These are phyloP conservation scores for Aythya baeri DNA, from an alignment of 2,113 vertebrate genomes.

Conservation along the genomic window DNA sequence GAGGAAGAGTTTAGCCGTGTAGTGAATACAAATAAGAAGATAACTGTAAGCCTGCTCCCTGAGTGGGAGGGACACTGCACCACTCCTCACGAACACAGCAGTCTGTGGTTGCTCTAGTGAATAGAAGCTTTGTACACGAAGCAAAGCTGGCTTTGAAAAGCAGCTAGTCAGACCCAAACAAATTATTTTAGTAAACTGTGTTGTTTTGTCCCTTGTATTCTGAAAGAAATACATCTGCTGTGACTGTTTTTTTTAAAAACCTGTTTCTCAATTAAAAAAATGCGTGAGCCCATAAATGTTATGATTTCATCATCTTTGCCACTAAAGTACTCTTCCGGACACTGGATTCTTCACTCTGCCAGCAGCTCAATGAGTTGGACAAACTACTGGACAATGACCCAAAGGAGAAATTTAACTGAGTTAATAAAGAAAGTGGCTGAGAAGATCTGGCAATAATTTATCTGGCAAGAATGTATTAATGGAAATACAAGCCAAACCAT, in stretches of 20 bases:
- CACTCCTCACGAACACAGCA: neutral
- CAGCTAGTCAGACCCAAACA: neutral
- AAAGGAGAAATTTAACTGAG: neutral
- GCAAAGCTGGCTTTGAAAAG: constrained; percentile 23
- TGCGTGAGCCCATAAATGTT: neutral
- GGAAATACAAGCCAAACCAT: constrained; percentile 1
- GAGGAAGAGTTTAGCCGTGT: constrained; percentile 15
- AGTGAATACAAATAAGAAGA: constrained; percentile 40
- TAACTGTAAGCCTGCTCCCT: constrained; percentile 7
- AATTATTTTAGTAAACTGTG: constrained; percentile 26
- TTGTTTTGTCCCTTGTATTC: constrained; percentile 15
- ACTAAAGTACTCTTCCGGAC: neutral
- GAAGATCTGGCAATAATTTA: constrained; percentile 41
- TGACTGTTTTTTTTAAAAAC: neutral
- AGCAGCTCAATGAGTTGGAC: neutral
- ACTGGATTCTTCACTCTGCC: constrained; percentile 6
- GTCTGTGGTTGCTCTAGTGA: neutral
- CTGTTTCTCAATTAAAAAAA: neutral
- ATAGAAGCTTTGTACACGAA: constrained; percentile 8
- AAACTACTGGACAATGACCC: constrained; percentile 25
- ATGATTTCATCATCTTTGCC: neutral
- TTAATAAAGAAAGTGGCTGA: constrained; percentile 20
- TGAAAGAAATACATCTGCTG: neutral
- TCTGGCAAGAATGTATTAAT: constrained; percentile 36
- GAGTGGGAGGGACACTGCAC: neutral